phyloP scores from a whole-genome alignment of 2,113 vertebrate species.

The Cheilinus undulatus region DNA sequence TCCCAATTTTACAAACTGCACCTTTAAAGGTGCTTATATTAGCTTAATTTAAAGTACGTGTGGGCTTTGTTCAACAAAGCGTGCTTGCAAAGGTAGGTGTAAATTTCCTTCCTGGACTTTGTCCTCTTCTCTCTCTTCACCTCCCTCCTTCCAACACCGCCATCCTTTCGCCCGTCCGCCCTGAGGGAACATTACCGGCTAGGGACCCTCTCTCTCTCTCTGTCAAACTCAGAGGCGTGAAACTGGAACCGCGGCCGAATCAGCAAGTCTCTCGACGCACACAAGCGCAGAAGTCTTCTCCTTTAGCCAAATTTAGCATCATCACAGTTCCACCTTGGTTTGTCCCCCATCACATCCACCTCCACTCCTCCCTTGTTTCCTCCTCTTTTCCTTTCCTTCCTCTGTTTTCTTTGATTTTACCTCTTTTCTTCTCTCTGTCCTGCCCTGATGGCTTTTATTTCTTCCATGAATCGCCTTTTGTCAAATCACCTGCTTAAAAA shows the following conservation, averaged over 20 bases:
- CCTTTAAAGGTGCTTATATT: no score
- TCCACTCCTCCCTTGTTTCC: slow-evolving; percentile 38
- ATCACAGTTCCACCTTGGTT: slow-evolving; percentile 89
- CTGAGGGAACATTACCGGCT: slow-evolving; percentile 76
- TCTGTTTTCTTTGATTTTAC: slow-evolving; percentile 50
- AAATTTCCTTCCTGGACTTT: slow-evolving; percentile 34
- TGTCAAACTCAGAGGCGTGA: slow-evolving; percentile 80
- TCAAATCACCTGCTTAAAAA: slow-evolving; percentile 20
- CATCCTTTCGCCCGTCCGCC: slow-evolving; percentile 47
- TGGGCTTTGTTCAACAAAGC: slow-evolving; percentile 1
- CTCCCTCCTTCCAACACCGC: slow-evolving; percentile 51
- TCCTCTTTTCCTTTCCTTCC: slow-evolving; percentile 59
- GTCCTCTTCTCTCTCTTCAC: slow-evolving; percentile 39
- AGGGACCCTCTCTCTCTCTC: slow-evolving; percentile 68
- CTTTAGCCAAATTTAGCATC: slow-evolving; percentile 91
- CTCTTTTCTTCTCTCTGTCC: slow-evolving; percentile 26
- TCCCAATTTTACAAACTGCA: no score
- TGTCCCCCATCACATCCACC: slow-evolving; percentile 71
- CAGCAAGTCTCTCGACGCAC: slow-evolving; percentile 82
- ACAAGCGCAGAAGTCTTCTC: slow-evolving; percentile 78
- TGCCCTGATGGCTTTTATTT: slow-evolving; percentile 11
- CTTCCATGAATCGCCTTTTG: slow-evolving; percentile 17
- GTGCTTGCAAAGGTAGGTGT: slow-evolving; percentile 33
- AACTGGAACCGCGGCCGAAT: slow-evolving; percentile 83
- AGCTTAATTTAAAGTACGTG: not conserved